phyloP scores from a whole-genome alignment of 2,113 vertebrate species.

The Shinisaurus crocodilurus region DNA sequence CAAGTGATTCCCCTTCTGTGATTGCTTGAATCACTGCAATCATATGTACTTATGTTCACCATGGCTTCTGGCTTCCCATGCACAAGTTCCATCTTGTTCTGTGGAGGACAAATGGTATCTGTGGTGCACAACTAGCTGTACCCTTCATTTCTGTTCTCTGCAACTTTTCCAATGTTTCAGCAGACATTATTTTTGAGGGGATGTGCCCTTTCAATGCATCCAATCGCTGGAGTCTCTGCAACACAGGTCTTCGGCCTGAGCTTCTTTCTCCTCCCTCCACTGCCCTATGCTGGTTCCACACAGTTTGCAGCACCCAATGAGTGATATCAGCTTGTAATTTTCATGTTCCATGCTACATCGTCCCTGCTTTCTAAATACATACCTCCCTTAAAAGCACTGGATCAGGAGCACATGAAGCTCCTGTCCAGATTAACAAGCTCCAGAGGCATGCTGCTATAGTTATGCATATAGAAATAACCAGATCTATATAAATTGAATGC shows the following conservation, averaged over 20 bases:
- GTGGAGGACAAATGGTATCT: not conserved
- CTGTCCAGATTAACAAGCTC: not conserved
- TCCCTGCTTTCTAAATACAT: not conserved
- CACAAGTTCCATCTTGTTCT: not conserved
- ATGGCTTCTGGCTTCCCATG: not conserved
- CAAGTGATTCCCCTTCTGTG: too few species aligned
- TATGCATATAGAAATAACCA: not conserved
- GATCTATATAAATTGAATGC: not conserved
- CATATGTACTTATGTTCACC: not conserved
- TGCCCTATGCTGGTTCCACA: not conserved
- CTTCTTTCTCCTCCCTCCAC: not conserved
- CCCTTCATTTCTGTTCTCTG: not conserved
- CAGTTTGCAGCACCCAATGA: not conserved
- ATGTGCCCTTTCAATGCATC: not conserved
- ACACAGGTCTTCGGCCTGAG: not conserved
- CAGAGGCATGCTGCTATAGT: too few species aligned
- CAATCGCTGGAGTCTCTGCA: not conserved
- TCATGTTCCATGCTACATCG: not conserved
- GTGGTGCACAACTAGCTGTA: not conserved
- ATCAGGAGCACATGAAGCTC: not conserved
- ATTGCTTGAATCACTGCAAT: not conserved
- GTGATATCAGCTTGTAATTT: not conserved
- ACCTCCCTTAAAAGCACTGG: not conserved
- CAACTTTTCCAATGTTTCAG: not conserved
- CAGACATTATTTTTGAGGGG: not conserved